Base-by-base conservation (phyloP, 2,888 invertebrate species). In the Agriopis leucophaearia region DNA sequence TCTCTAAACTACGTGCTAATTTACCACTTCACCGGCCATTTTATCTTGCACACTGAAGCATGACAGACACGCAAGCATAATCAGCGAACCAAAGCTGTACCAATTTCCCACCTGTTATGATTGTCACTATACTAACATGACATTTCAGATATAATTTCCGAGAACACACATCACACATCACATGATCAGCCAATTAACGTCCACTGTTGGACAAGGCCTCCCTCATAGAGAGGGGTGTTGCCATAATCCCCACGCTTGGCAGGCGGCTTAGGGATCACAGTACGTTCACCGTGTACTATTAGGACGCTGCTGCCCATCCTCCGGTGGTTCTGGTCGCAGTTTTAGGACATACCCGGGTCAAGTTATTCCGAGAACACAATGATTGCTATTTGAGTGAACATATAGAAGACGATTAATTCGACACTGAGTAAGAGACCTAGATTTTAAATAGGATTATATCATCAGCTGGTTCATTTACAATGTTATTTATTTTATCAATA, bases 351-450 rank as follows among this genome's bases (percentile, higher is more conserved):
- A n/a, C n/a, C n/a, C n/a, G n/a, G n/a, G n/a, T n/a, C n/a, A n/a
- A n/a, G n/a, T n/a, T n/a, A n/a, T 48, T 56, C 61, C n/a, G 15
- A 61, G 61, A 67, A 67, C 35, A 63, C n/a, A 36, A 15, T 50
- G 12, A 62, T 57, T 42, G 16, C 35, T 48, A 35, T 48, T 62
- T 58, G 40, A 48, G 48, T 54, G 47, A 47, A 52, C 15, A 38
- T 48, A 48, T 44, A 42, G 15, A 35, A 27, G 55, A 60, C 42
- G n/a, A 64, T 67, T 63, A 59, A 56, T 58, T 55, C 12, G 68
- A 50, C 56, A 60, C 64, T 69, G 68, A 59, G 45, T n/a, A 54
- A 50, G 50, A 55, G 55, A 15, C 50, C 52, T 56, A 64, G 50
- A 69, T 61, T 42, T 40, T 60, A 10, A 55, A 66, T 52, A 57